A percentile compares a stretch with the other conserved stretches of the same genome.
These are phyloP conservation scores for Dendrolimus punctatus DNA, from an alignment of 1,140 invertebrate genomes.

Conservation along the genomic window DNA sequence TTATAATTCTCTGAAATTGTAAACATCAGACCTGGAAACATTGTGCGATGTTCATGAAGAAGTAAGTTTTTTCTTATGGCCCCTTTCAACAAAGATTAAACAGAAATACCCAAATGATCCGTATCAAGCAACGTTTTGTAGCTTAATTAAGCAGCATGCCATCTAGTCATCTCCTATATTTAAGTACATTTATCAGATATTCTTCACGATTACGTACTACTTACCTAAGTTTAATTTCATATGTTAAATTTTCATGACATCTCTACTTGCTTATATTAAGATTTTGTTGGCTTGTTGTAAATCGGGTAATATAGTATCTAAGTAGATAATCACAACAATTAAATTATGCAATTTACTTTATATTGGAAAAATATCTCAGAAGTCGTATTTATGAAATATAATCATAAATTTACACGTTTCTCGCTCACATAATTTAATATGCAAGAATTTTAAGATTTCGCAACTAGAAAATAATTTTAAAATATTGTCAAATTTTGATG, in stretches of 20 bases:
- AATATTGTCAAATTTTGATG: slow-evolving; percentile 61
- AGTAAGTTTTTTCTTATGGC: slow-evolving; percentile 41
- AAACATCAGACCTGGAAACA: slow-evolving; percentile 25
- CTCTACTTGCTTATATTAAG: slow-evolving; percentile 51
- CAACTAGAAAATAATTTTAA: slow-evolving; percentile 27
- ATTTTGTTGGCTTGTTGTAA: slow-evolving; percentile 45
- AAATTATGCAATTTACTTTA: no score
- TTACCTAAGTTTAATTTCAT: slow-evolving; percentile 25
- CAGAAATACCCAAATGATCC: slow-evolving; percentile 31
- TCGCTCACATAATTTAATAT: no score
- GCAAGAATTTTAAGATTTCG: not conserved
- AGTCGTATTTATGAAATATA: no score
- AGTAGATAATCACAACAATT: no score
- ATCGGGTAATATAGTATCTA: no score
- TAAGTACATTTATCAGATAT: slow-evolving; percentile 54
- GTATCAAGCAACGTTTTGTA: slow-evolving; percentile 43
- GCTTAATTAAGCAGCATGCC: slow-evolving; percentile 24
- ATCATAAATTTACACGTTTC: no score
- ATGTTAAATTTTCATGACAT: slow-evolving; percentile 23
- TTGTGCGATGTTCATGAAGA: slow-evolving; percentile 27
- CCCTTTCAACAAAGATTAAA: slow-evolving; percentile 50
- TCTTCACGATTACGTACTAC: slow-evolving; percentile 40
- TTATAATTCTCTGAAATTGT: slow-evolving; percentile 16
- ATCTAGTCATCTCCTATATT: slow-evolving; percentile 38
- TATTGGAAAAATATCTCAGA: no score